A percentile compares a stretch with the other conserved stretches of the same genome.
Evolutionary conservation across 1,140 invertebrate species (phyloP).

Genomic region (Bombyx mandarina): DNA sequence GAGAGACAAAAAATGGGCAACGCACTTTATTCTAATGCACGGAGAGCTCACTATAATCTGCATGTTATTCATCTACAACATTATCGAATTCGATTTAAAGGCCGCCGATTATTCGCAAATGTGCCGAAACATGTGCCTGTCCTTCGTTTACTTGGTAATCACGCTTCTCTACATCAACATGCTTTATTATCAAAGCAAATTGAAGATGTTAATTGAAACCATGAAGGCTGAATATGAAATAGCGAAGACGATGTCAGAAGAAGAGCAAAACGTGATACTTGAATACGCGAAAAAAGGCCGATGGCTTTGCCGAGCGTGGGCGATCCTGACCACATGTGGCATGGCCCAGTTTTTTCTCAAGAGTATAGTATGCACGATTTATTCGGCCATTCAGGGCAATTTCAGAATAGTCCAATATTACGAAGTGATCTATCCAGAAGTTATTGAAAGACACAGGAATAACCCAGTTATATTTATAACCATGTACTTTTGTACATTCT

Average conservation of each 20-base stretch:
- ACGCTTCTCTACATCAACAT: constrained; percentile 19
- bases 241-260: constrained; percentile 5
- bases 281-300: constrained; percentile 22
- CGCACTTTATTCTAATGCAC: constrained; percentile 20
- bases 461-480: constrained; percentile 9
- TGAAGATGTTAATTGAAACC: too few relatives aligned
- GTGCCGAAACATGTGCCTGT: constrained; percentile 29
- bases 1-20: constrained; percentile 31
- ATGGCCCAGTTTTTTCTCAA: constrained; percentile 19
- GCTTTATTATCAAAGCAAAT: too few relatives aligned
- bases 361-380: constrained; percentile 16
- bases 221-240: background rate
- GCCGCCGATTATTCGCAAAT: constrained; percentile 26
- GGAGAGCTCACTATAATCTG: constrained; percentile 15
- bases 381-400: constrained; percentile 12
- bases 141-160: constrained; percentile 20
- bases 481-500: constrained; percentile 13
- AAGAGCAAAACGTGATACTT: constrained; percentile 19
- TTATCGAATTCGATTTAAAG: constrained; percentile 27
- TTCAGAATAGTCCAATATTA: constrained; percentile 26
- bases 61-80: constrained; percentile 22
- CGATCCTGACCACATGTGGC: constrained; percentile 8
- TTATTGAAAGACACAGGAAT: constrained; percentile 24
- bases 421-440: constrained; percentile 27
- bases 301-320: constrained; percentile 23